Evolutionary conservation across 2,888 invertebrate species (phyloP), one percentile per base, ranked within the genome.

Genomic region (Chrysina gloriosa): DNA sequence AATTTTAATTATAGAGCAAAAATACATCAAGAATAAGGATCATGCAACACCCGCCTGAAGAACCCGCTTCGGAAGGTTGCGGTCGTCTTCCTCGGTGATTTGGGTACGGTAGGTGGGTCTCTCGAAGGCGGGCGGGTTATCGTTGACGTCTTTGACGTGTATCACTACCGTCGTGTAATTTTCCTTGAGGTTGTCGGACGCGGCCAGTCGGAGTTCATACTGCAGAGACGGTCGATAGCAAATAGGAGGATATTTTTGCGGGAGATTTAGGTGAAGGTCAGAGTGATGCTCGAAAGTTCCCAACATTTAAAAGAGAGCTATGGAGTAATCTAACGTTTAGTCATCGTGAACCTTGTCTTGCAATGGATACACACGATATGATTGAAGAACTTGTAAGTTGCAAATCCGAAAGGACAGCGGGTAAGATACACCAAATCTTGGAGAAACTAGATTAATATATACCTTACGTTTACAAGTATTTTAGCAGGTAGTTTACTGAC

Each of bases 51-150:
- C 83, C 83, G 84, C 96, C 96, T 94, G 94, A 78, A 97, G 87
- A 77, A 97, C 95, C 79, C 94, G 92, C 85, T 96, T 96, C 74
- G 96, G 96, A 78, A 96, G 88, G 84, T 95, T 95, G 79, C 96
- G 89, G 86, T 96, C 96, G 82, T 96, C 96, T 84, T 96, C 96
- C 84, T 96, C 96, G 45, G 96, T 96, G 84, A 97, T 96, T 86
- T 96, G 96, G 61, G 96, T 95, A 80, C 95, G 90, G 86, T 96
- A 97, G 67, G 95, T 95, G 63, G 96, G 96, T 74, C 96, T 87
- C 84, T 96, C 95, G 85, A 98, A 98, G 76, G 95, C 95, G 1
- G 98, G 98, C 47, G 97, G 95, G 87, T 98, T 98, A 88, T 98
- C 98, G 85, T 98, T 98, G 75, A 97, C 96, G 84, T 98, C 97